phyloP scores from a whole-genome alignment of 2,113 vertebrate genomes.

The Nycticryphes semicollaris region DNA sequence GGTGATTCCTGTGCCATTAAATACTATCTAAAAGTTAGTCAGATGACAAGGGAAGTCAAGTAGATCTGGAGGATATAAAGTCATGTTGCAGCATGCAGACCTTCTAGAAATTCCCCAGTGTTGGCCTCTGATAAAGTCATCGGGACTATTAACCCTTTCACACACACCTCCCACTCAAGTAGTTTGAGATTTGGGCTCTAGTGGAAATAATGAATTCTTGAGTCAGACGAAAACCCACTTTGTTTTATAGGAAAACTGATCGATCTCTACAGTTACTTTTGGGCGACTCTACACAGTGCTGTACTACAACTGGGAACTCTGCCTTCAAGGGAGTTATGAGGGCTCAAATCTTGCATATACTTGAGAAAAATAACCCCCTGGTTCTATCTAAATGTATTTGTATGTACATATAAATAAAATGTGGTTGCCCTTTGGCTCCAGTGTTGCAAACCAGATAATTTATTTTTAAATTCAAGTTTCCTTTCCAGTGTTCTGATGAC shows the following conservation, averaged over 20 bases:
- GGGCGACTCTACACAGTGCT: not conserved
- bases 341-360: not conserved
- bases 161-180: accelerated
- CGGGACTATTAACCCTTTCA: not conserved
- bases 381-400: not conserved
- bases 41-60: not conserved
- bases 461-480: conserved; percentile 63
- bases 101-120: not conserved
- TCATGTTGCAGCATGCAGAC: not conserved
- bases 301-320: not conserved
- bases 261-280: not conserved
- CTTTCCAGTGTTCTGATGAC: conserved; percentile 38
- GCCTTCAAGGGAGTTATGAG: not conserved
- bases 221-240: not conserved
- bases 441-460: conserved; percentile 22
- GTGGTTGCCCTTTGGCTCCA: conserved; percentile 13
- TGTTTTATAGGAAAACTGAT: not conserved
- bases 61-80: not conserved
- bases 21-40: not conserved
- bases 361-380: not conserved
- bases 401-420: conserved; percentile 6
- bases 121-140: not conserved
- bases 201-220: not conserved
- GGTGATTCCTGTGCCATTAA: not conserved
- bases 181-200: not conserved